These are phyloP conservation scores for Cotesia congregata DNA, from an alignment of 2,888 invertebrate genomes.

Conservation along the genomic window DNA sequence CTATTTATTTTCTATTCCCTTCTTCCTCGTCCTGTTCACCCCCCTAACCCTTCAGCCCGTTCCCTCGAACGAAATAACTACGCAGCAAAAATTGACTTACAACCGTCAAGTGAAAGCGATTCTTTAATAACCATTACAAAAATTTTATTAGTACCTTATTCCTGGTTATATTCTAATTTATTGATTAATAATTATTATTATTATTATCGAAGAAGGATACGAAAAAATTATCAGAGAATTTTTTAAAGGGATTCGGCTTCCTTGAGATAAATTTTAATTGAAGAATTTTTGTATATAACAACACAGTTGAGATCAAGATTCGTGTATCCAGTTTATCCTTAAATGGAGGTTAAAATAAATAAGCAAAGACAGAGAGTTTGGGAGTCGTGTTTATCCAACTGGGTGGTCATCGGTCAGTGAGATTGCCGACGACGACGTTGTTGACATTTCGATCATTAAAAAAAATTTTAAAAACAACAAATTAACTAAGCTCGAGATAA, in stretches of 20 bases:
- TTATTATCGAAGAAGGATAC: background rate
- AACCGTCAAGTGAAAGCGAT: conserved; percentile 12
- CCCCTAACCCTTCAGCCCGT: background rate
- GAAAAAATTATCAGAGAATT: background rate
- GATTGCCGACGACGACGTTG: conserved; percentile 20
- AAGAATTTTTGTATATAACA: conserved; percentile 5
- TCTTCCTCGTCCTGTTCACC: background rate
- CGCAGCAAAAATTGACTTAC: background rate
- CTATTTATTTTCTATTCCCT: conserved; percentile 17
- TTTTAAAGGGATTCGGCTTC: too few relatives aligned
- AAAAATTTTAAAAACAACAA: conserved; percentile 9
- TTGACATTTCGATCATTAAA: conserved; percentile 35
- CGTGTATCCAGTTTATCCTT: conserved; percentile 23
- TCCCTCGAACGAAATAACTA: background rate
- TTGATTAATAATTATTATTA: too few relatives aligned
- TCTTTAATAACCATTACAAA: conserved; percentile 6
- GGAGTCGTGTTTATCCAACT: background rate
- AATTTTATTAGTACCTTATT: background rate
- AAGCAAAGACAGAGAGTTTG: background rate
- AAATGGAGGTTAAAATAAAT: conserved; percentile 17
- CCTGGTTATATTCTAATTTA: conserved; percentile 2
- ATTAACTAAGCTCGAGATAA: background rate
- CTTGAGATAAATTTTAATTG: conserved; percentile 6
- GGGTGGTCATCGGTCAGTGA: conserved; percentile 33
- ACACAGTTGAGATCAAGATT: background rate